Evolutionary conservation across 2,888 invertebrate genomes (phyloP).

Genomic region (Tethea ocularis): DNA sequence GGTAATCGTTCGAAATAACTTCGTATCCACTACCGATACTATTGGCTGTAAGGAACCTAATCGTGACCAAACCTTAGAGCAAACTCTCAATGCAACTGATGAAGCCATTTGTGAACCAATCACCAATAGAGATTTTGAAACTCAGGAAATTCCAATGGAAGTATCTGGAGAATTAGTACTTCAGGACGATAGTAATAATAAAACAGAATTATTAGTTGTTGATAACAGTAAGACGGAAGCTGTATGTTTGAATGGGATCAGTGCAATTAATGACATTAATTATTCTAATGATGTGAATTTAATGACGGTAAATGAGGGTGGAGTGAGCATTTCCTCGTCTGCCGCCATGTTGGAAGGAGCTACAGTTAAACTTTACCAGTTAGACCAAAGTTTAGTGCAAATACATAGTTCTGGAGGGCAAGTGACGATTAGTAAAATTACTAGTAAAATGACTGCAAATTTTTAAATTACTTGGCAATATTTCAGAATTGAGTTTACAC

Average conservation of each 20-base stretch:
- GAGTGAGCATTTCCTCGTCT: constrained; percentile 48
- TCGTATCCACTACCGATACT: constrained; percentile 16
- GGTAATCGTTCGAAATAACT: constrained; percentile 27
- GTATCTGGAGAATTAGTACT: constrained; percentile 56
- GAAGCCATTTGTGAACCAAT: constrained; percentile 16
- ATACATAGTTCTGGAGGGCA: constrained; percentile 58
- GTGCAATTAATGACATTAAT: constrained; percentile 37
- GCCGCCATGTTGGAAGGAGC: constrained; percentile 46
- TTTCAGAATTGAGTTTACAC: constrained; percentile 11
- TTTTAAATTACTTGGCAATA: constrained; percentile 36
- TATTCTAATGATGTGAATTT: constrained; percentile 51
- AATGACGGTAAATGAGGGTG: constrained; percentile 58
- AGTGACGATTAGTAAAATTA: constrained; percentile 67
- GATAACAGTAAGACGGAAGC: constrained; percentile 39
- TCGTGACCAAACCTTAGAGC: constrained; percentile 11
- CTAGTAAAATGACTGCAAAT: constrained; percentile 67
- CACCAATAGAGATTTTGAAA: constrained; percentile 22
- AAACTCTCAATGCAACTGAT: constrained; percentile 13
- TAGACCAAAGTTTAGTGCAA: constrained; percentile 67
- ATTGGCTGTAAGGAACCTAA: constrained; percentile 4
- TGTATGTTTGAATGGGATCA: constrained; percentile 38
- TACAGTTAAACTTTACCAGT: constrained; percentile 56
- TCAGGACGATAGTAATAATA: constrained; percentile 51
- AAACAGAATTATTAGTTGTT: constrained; percentile 54
- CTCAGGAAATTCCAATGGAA: constrained; percentile 51